A percentile compares a stretch with the other conserved stretches of the same genome.
Evolutionary conservation across 2,888 invertebrate species (phyloP).

Genomic region (Masnerella sp.): DNA sequence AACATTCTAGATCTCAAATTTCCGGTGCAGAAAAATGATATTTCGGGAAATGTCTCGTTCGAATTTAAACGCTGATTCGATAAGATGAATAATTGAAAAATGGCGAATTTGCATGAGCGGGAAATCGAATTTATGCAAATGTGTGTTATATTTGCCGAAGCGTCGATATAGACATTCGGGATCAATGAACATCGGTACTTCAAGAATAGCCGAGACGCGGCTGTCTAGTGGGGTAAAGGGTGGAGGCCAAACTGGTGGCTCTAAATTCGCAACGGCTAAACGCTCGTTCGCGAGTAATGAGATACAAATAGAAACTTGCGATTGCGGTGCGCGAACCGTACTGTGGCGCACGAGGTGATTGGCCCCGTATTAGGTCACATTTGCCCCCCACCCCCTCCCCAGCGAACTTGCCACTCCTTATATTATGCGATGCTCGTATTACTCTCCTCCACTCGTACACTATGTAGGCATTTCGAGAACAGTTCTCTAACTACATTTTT

Average conservation of each 20-base stretch:
- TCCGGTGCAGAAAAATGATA: no score
- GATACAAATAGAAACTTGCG: conserved; percentile 73
- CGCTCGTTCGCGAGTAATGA: conserved; percentile 71
- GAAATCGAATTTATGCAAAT: conserved; percentile 12
- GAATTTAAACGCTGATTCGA: no score
- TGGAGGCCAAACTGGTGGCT: conserved; percentile 55
- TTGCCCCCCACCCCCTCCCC: conserved; percentile 65
- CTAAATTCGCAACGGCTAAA: conserved; percentile 64
- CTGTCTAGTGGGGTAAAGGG: conserved; percentile 47
- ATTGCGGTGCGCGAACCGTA: conserved; percentile 66
- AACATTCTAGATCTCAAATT: no score
- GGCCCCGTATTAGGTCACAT: conserved; percentile 77
- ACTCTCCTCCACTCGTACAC: conserved; percentile 18
- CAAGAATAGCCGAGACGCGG: conserved; percentile 57
- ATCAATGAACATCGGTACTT: conserved; percentile 63
- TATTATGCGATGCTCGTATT: conserved; percentile 46
- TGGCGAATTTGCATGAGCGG: no score
- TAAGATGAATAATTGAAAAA: no score
- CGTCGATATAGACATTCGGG: conserved; percentile 59
- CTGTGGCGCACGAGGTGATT: conserved; percentile 69
- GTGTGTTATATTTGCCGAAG: conserved; percentile 22
- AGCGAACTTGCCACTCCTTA: conserved; percentile 55
- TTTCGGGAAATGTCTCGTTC: no score
- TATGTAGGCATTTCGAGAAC: conserved; percentile 1
- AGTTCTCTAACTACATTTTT: neutral